Evolutionary conservation across 2,797 vertebrate genomes (phyloP).

Genomic region (Pangasius djambal): DNA sequence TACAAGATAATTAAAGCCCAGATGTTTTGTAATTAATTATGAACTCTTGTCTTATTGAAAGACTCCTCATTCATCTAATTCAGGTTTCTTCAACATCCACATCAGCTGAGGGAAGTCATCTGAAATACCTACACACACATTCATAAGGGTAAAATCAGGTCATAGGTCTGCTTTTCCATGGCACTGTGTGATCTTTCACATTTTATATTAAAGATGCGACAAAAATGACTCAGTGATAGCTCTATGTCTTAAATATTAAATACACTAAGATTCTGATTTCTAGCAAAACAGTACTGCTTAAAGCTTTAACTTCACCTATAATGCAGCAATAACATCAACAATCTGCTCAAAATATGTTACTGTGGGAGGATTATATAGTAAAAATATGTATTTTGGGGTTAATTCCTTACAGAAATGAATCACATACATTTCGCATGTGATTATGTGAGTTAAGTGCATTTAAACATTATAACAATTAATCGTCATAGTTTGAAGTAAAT

Average conservation of each 20-base stretch:
- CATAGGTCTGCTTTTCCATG: background rate
- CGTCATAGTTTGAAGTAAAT: too few relatives aligned
- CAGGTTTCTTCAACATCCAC: background rate
- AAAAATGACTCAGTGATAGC: background rate
- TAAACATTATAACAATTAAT: too few relatives aligned
- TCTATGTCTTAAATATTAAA: background rate
- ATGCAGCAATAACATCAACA: background rate
- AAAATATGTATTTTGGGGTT: too few relatives aligned
- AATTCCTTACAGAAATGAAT: background rate
- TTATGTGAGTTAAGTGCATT: too few relatives aligned
- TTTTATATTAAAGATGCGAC: background rate
- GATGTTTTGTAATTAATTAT: slow-evolving; percentile 59
- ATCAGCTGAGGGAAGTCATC: background rate
- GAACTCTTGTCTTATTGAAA: slow-evolving; percentile 52
- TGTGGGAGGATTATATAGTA: background rate
- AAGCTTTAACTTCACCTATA: background rate
- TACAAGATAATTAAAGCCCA: slow-evolving; percentile 46
- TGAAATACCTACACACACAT: background rate
- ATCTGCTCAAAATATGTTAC: background rate
- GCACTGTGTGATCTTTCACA: background rate
- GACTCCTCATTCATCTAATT: slow-evolving; percentile 38
- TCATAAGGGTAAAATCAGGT: background rate
- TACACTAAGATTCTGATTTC: background rate
- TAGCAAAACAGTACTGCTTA: background rate
- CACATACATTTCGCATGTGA: too few relatives aligned